These are phyloP conservation scores for Hirtodrosophila trivittata DNA, from an alignment of 2,888 invertebrate species.

Conservation along the genomic window DNA sequence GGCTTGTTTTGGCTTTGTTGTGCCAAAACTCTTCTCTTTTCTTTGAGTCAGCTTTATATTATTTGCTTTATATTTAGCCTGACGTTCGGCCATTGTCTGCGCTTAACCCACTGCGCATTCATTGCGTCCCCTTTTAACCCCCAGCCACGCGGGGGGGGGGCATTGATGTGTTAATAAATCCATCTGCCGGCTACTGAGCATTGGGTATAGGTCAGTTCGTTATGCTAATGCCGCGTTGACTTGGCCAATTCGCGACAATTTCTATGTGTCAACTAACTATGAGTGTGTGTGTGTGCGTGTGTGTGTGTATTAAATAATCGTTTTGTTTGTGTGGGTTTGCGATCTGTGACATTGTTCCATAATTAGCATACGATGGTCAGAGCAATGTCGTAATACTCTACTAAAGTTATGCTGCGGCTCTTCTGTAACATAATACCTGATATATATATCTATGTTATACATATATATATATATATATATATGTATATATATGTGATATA, in stretches of 20 bases:
- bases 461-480: neutral
- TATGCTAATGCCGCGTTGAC: constrained; percentile 35
- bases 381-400: constrained; percentile 41
- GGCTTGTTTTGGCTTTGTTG: constrained; percentile 28
- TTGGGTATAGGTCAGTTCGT: constrained; percentile 43
- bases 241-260: constrained; percentile 35
- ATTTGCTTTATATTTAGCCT: constrained; percentile 20
- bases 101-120: constrained; percentile 24
- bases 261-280: constrained; percentile 24
- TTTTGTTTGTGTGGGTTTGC: constrained; percentile 32
- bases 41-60: constrained; percentile 24
- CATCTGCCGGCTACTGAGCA: constrained; percentile 34
- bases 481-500: too few species aligned
- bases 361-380: constrained; percentile 57
- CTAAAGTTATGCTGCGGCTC: neutral
- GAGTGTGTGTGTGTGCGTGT: constrained; percentile 8
- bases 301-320: constrained; percentile 39
- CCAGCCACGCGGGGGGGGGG: neutral
- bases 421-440: neutral
- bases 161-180: constrained; percentile 42
- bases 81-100: constrained; percentile 52
- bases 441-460: neutral
- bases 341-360: constrained; percentile 23
- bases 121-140: neutral
- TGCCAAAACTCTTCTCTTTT: constrained; percentile 13